phyloP scores from a whole-genome alignment of 2,797 vertebrate species.

The Schizothorax lantsangensis region DNA sequence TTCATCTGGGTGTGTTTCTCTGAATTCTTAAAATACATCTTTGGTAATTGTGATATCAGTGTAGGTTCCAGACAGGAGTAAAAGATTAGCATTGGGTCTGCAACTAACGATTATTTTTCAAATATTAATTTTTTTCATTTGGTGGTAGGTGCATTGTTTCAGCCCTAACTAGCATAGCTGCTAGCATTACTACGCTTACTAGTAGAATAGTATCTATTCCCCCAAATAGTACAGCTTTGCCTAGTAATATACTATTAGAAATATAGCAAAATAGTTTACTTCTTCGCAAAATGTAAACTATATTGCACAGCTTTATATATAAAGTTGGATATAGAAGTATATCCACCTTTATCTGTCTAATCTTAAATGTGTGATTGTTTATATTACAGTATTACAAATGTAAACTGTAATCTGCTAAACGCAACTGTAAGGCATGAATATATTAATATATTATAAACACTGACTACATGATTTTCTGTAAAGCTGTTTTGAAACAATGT shows the following conservation, averaged over 20 bases:
- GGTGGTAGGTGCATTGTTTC: not conserved
- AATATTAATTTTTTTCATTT: not conserved
- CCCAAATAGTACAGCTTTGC: not conserved
- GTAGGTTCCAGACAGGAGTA: not conserved
- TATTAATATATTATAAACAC: not conserved
- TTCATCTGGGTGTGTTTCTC: constrained; percentile 5
- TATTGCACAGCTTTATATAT: not conserved
- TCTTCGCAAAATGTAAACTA: too few relatives aligned
- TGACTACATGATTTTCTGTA: not conserved
- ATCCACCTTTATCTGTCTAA: not conserved
- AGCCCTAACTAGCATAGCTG: not conserved
- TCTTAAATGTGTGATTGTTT: not conserved
- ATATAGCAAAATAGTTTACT: not conserved
- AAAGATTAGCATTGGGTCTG: not conserved
- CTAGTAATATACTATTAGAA: not conserved
- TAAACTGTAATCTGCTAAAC: not conserved
- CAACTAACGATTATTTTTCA: not conserved
- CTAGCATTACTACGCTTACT: not conserved
- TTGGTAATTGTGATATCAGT: not conserved
- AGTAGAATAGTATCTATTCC: not conserved
- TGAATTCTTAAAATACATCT: constrained; percentile 10
- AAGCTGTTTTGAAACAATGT: not conserved
- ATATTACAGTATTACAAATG: not conserved
- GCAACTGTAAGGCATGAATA: not conserved
- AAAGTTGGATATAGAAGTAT: too few relatives aligned